Evolutionary conservation across 2,113 vertebrate species (phyloP).

Genomic region (Meles meles): DNA sequence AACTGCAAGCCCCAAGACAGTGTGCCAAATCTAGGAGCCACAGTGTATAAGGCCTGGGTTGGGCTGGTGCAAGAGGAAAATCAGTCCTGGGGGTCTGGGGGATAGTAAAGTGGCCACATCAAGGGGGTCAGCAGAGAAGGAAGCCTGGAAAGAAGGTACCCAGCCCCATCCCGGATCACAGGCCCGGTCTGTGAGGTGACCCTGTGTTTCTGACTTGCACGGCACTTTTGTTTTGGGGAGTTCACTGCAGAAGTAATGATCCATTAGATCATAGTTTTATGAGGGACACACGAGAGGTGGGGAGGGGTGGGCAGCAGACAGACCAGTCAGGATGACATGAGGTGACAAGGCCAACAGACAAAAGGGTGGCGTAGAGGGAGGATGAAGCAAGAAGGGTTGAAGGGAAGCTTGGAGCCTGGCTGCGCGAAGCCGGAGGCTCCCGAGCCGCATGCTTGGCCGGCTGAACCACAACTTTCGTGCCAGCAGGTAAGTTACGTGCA

Average conservation of each 20-base stretch:
- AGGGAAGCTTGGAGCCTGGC: no score
- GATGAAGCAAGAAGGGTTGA: background rate
- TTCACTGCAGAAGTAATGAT: background rate
- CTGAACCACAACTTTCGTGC: background rate
- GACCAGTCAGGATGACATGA: background rate
- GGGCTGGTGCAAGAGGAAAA: background rate
- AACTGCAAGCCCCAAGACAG: background rate
- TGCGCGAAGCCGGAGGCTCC: background rate
- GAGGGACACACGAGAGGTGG: background rate
- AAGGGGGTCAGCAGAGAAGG: background rate
- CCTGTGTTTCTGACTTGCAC: background rate
- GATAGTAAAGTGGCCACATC: background rate
- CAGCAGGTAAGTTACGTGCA: background rate
- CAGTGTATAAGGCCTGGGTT: background rate
- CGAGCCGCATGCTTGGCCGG: fast-evolving
- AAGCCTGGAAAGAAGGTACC: background rate
- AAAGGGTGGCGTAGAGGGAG: background rate
- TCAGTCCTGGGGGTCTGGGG: background rate
- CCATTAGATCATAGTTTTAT: no score
- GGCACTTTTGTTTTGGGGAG: background rate
- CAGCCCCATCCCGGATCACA: background rate
- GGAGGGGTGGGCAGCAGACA: no score
- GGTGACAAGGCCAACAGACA: no score
- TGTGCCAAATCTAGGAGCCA: background rate
- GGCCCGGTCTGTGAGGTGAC: no score